A percentile compares a stretch with the other conserved stretches of the same genome.
Evolutionary conservation across 92 coral and sea anemone species (phyloP).

Genomic region (Actinostola sp.): DNA sequence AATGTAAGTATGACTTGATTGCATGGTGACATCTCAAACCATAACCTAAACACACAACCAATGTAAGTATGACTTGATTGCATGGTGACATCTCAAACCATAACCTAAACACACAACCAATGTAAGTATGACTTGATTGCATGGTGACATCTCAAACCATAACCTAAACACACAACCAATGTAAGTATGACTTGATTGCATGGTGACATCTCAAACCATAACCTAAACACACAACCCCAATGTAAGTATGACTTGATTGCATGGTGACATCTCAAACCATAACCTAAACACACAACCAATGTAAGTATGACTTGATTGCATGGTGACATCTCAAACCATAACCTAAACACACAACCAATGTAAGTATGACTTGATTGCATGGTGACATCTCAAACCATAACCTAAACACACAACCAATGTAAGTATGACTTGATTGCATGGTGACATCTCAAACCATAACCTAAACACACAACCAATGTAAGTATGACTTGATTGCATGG

Average conservation of each 20-base stretch:
- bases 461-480: slow-evolving; percentile 24
- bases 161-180: slow-evolving; percentile 53
- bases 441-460: slow-evolving; percentile 96
- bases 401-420: slow-evolving; percentile 42
- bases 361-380: slow-evolving; percentile 66
- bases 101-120: slow-evolving; percentile 55
- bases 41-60: slow-evolving; percentile 56
- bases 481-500: slow-evolving; percentile 71
- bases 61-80: slow-evolving; percentile 51
- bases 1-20: slow-evolving; percentile 43
- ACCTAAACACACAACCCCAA: slow-evolving; percentile 47
- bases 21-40: slow-evolving; percentile 97
- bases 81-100: slow-evolving; percentile 96
- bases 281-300: slow-evolving; percentile 53
- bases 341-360: slow-evolving; percentile 43
- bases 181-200: slow-evolving; percentile 57
- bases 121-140: slow-evolving; percentile 57
- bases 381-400: slow-evolving; percentile 94
- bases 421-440: slow-evolving; percentile 71
- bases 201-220: slow-evolving; percentile 97
- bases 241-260: slow-evolving; percentile 57
- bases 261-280: slow-evolving; percentile 95
- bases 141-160: slow-evolving; percentile 95
- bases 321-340: slow-evolving; percentile 97
- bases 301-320: slow-evolving; percentile 57